phyloP scores from a whole-genome alignment of 2,113 vertebrate genomes.

The Myrmecophaga tridactyla region DNA sequence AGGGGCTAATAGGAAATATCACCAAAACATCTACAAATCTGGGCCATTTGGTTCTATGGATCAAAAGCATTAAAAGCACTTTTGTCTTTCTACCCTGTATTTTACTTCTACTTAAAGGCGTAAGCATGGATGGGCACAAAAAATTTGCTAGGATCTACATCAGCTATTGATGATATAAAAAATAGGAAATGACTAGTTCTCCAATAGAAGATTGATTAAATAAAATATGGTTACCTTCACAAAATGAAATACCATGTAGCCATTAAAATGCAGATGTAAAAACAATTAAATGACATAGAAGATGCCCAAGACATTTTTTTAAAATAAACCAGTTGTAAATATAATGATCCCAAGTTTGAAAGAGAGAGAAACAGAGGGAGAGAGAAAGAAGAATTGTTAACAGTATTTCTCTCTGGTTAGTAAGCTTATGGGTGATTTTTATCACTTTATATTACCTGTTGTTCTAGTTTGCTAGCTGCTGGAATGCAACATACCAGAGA shows the following conservation, averaged over 20 bases:
- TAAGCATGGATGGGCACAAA: background rate
- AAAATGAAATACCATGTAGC: background rate
- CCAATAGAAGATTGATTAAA: background rate
- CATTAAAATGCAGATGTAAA: background rate
- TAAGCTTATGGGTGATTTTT: background rate
- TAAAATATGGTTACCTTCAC: background rate
- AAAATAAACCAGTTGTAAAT: background rate
- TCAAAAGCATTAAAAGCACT: conserved; percentile 1
- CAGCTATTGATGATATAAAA: background rate
- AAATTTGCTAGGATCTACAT: background rate
- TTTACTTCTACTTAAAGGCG: background rate
- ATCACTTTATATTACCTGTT: background rate
- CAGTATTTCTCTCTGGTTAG: background rate
- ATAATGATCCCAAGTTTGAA: background rate
- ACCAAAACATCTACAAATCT: background rate
- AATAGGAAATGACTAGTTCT: background rate
- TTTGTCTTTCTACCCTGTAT: background rate
- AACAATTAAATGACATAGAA: background rate
- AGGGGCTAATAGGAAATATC: background rate
- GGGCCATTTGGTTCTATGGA: background rate
- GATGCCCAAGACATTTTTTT: background rate
- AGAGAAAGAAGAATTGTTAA: background rate
- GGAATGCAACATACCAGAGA: too few species aligned
- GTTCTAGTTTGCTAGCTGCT: too few species aligned
- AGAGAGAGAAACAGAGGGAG: background rate